Base-by-base conservation (phyloP, 2,113 vertebrate species). In the Ctenomys sociabilis region DNA sequence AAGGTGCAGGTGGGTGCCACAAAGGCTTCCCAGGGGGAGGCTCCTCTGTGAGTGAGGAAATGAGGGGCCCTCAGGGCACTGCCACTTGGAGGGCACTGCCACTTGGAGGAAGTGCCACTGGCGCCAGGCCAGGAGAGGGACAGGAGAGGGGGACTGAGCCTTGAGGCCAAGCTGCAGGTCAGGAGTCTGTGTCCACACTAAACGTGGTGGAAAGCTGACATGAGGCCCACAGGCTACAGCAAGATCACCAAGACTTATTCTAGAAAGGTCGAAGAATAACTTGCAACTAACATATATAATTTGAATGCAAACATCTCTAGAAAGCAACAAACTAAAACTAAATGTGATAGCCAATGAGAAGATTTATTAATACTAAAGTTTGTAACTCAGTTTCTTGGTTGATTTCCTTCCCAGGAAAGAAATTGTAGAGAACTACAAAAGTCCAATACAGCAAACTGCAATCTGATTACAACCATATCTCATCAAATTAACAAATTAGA, bases 251-350 rank as follows among this genome's bases (percentile, higher is more conserved):
- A 94, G 80, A 95, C 61, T 35, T 81, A 85, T 57, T 80, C 30
- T 88, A 59, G 73, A 16, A 93, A 77, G 35, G 64, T 82, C 57
- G 72, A 87, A 49, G 32, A 85, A 92, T 59, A 93, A 83, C 68
- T 92, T 73, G 3, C 16, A 75, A 77, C 52, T 89, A 86, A 78
- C 81, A 97, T 80, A 91, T 52, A 77, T 52, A 95, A 91, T 86
- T 52, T 72, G 35, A 90, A 97, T 93, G n/a, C 49, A 94, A 96
- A 52, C 9, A 68, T 83, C 64, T 95, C 83, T 77, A 95, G 89
- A 77, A 94, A 94, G 84, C 43, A 95, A 84, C 1, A 85, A 91
- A 90, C 35, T 28, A 91, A 83, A 93, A 90, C 52, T 32, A 93
- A 64, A 28, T 64, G 90, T 94, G 68, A 78, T 1, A 61, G 32